Conservation (phyloP, 2,888 invertebrate genomes). For the Xestia sexstrigata region DNA sequence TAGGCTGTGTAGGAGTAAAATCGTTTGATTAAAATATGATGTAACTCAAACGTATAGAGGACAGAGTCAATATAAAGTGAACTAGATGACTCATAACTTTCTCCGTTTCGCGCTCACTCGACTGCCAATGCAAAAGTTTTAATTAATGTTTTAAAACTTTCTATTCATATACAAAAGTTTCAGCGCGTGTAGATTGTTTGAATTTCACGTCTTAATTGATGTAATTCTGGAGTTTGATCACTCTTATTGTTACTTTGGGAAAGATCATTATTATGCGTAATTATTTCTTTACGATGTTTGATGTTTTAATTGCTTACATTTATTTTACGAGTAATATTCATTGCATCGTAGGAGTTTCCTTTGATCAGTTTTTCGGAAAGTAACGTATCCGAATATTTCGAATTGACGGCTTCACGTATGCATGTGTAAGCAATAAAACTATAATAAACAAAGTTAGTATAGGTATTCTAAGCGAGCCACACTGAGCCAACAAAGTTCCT, state of each 20-base stretch:
- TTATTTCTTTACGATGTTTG: slow-evolving; percentile 22
- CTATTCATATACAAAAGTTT: slow-evolving; percentile 78
- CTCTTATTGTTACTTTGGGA: slow-evolving; percentile 47
- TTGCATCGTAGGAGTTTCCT: background rate
- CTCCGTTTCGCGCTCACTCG: slow-evolving; percentile 69
- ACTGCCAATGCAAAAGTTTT: slow-evolving; percentile 79
- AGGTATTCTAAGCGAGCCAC: slow-evolving; percentile 36
- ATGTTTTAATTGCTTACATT: slow-evolving; percentile 7
- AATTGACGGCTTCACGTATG: slow-evolving; percentile 21
- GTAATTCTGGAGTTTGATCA: slow-evolving; percentile 67
- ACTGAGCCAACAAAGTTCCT: slow-evolving; percentile 55
- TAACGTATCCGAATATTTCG: background rate
- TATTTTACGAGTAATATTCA: background rate
- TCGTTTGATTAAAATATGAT: slow-evolving; percentile 67
- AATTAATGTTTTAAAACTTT: slow-evolving; percentile 85
- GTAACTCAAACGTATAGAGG: slow-evolving; percentile 70
- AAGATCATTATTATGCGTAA: slow-evolving; percentile 25
- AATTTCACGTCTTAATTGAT: slow-evolving; percentile 73
- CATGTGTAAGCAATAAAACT: slow-evolving; percentile 34
- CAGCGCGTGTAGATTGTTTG: slow-evolving; percentile 74
- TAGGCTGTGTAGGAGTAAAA: slow-evolving; percentile 56
- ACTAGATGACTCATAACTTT: slow-evolving; percentile 74
- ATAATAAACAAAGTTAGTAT: slow-evolving; percentile 46
- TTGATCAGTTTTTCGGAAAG: slow-evolving; percentile 18
- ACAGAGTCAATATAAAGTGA: slow-evolving; percentile 74